Conservation (phyloP, 1,140 invertebrate genomes). For the Hycleus phaleratus region DNA sequence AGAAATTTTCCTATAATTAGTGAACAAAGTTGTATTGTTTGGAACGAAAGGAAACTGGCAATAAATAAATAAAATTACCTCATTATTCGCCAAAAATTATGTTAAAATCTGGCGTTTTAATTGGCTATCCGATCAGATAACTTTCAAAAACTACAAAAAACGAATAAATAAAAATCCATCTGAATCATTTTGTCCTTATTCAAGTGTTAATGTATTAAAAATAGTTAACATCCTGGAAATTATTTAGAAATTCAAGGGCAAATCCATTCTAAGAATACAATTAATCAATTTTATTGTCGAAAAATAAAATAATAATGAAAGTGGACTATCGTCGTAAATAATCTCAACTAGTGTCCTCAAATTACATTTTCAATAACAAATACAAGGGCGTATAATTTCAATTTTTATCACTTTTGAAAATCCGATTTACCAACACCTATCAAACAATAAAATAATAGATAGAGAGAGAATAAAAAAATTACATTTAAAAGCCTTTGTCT, state of each 20-base stretch:
- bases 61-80: background rate
- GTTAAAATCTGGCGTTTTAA: background rate
- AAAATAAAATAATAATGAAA: background rate
- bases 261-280: slow-evolving; percentile 7
- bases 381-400: too few species aligned
- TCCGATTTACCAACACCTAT: slow-evolving; percentile 8
- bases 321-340: too few species aligned
- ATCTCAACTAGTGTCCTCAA: slow-evolving; percentile 9
- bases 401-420: slow-evolving; percentile 3
- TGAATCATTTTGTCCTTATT: slow-evolving; percentile 4
- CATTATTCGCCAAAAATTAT: background rate
- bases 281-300: slow-evolving; percentile 8
- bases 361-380: too few species aligned
- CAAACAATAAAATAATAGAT: too few species aligned
- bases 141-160: background rate
- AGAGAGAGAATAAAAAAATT: background rate
- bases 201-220: slow-evolving; percentile 12
- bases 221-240: slow-evolving; percentile 8
- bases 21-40: too few species aligned
- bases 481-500: slow-evolving; percentile 7
- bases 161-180: background rate
- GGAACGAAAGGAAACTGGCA: too few species aligned
- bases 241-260: slow-evolving; percentile 13
- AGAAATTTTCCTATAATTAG: too few species aligned
- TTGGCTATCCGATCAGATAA: background rate